Conservation (phyloP, 1,140 invertebrate species). For the Gerris buenoi region DNA sequence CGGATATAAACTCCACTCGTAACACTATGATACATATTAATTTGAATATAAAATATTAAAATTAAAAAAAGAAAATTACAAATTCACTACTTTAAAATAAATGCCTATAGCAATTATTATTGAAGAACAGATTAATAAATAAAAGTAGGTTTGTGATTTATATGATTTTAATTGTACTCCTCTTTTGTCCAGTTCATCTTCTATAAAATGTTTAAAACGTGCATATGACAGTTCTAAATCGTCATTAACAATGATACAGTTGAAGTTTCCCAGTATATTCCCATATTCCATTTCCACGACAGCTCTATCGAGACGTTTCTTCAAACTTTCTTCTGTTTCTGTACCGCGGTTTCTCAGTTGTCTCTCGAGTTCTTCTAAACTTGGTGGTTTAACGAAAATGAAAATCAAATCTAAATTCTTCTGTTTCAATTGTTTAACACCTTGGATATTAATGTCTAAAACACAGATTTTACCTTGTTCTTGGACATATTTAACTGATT, state of each 20-base stretch:
- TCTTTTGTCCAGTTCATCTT: no score
- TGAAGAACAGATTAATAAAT: no score
- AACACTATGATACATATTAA: no score
- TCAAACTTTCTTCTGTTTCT: conserved; percentile 73
- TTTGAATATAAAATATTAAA: no score
- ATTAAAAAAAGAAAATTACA: no score
- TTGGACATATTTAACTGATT: conserved; percentile 66
- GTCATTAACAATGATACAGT: neutral
- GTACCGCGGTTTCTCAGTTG: conserved; percentile 64
- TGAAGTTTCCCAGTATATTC: neutral
- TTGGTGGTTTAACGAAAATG: conserved; percentile 86
- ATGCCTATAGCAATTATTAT: no score
- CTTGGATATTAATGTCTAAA: conserved; percentile 91
- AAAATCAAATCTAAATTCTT: conserved; percentile 59
- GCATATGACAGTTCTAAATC: neutral
- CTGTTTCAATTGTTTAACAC: conserved; percentile 80
- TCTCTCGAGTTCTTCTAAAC: conserved; percentile 58
- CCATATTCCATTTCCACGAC: conserved; percentile 61
- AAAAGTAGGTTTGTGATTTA: no score
- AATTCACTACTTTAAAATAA: no score
- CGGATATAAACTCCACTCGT: no score
- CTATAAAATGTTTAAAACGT: no score
- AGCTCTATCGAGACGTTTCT: conserved; percentile 55
- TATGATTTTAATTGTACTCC: no score
- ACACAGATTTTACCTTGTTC: conserved; percentile 74